phyloP scores from a whole-genome alignment of 2,113 vertebrate genomes.

The Monarcha castaneiventris region DNA sequence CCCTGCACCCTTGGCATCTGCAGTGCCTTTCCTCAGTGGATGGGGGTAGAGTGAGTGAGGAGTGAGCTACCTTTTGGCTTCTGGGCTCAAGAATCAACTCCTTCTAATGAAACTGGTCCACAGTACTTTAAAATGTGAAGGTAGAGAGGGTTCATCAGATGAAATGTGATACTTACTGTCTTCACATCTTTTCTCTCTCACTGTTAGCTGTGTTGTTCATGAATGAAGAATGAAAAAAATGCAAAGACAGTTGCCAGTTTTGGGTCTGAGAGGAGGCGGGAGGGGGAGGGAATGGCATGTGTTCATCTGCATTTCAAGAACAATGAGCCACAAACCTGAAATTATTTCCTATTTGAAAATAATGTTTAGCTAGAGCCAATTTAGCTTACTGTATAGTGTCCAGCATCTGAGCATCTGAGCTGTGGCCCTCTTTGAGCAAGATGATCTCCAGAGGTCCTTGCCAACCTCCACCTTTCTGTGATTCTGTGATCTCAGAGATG shows the following conservation, averaged over 20 bases:
- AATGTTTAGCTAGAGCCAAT: background rate
- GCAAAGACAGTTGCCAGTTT: constrained; percentile 12
- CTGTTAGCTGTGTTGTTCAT: background rate
- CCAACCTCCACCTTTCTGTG: background rate
- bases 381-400: background rate
- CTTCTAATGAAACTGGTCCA: background rate
- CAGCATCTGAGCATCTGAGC: background rate
- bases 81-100: background rate
- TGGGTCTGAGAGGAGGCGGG: background rate
- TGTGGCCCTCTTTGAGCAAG: background rate
- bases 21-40: background rate
- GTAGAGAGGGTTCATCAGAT: background rate
- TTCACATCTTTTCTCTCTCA: background rate
- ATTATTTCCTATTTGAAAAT: constrained; percentile 32
- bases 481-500: background rate
- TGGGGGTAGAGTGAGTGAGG: background rate
- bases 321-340: constrained; percentile 23
- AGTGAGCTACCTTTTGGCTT: background rate
- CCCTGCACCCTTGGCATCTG: background rate
- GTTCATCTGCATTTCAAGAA: constrained; percentile 20
- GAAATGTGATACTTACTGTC: background rate
- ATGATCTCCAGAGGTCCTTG: background rate
- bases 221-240: constrained; percentile 6
- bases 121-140: background rate
- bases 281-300: constrained; percentile 9